phyloP scores from a whole-genome alignment of 2,797 vertebrate genomes.

The Fratercula arctica region DNA sequence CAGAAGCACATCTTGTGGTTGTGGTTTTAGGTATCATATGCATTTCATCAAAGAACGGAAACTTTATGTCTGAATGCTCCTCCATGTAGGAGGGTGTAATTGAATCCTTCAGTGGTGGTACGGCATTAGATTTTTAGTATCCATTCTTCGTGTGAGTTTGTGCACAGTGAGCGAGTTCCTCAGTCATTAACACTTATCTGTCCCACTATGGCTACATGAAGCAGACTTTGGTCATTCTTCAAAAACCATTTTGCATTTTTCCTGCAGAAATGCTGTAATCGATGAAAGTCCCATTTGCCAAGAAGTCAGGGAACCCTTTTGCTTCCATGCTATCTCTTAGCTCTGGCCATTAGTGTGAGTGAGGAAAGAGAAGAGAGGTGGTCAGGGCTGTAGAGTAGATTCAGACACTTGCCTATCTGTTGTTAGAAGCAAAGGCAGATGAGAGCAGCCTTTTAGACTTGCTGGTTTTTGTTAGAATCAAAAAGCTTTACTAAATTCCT shows the following conservation, averaged over 20 bases:
- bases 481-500: background rate
- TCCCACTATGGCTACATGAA: background rate
- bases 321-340: background rate
- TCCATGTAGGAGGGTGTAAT: slow-evolving; percentile 3
- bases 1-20: slow-evolving; percentile 12
- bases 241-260: background rate
- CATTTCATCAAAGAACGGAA: slow-evolving; percentile 33
- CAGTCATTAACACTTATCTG: background rate
- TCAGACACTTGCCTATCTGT: background rate
- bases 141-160: background rate
- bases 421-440: background rate
- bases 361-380: background rate
- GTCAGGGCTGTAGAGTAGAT: background rate
- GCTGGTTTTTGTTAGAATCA: background rate
- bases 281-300: background rate
- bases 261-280: background rate
- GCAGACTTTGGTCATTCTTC: background rate
- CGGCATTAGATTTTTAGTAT: slow-evolving; percentile 8
- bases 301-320: background rate
- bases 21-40: background rate
- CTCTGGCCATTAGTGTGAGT: background rate
- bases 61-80: slow-evolving; percentile 8
- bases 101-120: slow-evolving; percentile 18
- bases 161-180: slow-evolving; percentile 7
- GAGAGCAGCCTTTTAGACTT: background rate